A percentile compares a stretch with the other conserved stretches of the same genome.
Evolutionary conservation across 1,140 invertebrate genomes (phyloP).

Genomic region (Akabosia matsudoensis): DNA sequence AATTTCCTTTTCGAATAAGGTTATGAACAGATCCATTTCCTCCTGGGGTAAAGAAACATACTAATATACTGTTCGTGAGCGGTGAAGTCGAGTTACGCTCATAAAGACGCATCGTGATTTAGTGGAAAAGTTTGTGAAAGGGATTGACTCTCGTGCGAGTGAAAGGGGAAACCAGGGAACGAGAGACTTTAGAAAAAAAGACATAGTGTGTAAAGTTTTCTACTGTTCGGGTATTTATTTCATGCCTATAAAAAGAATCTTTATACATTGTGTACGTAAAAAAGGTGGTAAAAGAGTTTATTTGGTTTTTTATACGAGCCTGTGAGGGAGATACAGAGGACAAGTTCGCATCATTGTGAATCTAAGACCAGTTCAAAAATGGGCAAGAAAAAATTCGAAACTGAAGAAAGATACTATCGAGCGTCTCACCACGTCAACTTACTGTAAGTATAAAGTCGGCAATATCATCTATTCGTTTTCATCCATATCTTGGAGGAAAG

Average conservation of each 20-base stretch:
- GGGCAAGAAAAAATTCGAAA: slow-evolving; percentile 90
- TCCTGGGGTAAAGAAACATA: not conserved
- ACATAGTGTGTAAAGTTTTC: not conserved
- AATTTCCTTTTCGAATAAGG: not conserved
- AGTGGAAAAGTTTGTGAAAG: slow-evolving; percentile 19
- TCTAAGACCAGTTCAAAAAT: slow-evolving; percentile 48
- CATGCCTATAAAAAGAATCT: too few relatives aligned
- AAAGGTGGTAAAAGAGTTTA: not conserved
- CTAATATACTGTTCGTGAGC: not conserved
- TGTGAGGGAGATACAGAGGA: not conserved
- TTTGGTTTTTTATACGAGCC: not conserved
- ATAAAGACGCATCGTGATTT: slow-evolving; percentile 12
- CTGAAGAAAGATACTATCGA: slow-evolving; percentile 88
- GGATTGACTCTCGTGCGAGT: not conserved
- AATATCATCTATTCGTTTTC: slow-evolving; percentile 2
- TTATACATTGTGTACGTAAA: not conserved
- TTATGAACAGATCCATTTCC: not conserved
- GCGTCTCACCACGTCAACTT: slow-evolving; percentile 78
- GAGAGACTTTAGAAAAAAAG: not conserved
- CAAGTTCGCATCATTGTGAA: not conserved
- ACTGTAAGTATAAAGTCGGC: slow-evolving; percentile 87
- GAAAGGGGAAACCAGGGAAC: not conserved
- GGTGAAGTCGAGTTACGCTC: not conserved
- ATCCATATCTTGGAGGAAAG: too few relatives aligned
- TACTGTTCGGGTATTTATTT: too few relatives aligned